A percentile compares a stretch with the other conserved stretches of the same genome.
Evolutionary conservation across 2,797 vertebrate species (phyloP).

Genomic region (Orestias chungarensis): DNA sequence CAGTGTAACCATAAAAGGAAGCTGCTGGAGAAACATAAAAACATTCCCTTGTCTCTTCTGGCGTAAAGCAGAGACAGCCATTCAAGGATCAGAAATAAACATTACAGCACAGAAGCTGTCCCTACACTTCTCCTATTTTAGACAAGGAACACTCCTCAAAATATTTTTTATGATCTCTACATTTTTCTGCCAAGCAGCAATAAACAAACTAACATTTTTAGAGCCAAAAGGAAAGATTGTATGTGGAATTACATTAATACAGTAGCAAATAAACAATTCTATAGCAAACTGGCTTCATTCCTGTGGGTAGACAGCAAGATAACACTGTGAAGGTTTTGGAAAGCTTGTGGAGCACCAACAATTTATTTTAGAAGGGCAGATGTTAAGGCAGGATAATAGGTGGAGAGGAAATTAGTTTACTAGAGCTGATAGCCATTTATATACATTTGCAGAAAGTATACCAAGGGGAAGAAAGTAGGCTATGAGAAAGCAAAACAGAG

Average conservation of each 20-base stretch:
- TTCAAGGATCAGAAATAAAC: background rate
- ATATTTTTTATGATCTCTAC: background rate
- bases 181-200: background rate
- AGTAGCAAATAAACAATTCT: background rate
- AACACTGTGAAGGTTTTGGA: background rate
- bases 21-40: slow-evolving; percentile 27
- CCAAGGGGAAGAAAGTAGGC: background rate
- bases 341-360: background rate
- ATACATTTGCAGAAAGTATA: background rate
- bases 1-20: slow-evolving; percentile 19
- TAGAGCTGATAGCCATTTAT: background rate
- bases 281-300: background rate
- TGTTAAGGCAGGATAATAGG: background rate
- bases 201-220: background rate
- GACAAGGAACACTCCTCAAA: background rate
- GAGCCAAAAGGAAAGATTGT: background rate
- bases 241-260: background rate
- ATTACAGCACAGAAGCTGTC: background rate
- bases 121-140: background rate
- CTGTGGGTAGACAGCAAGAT: background rate
- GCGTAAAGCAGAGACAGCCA: slow-evolving; percentile 3
- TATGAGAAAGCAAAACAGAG: background rate
- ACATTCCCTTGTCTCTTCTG: slow-evolving; percentile 19
- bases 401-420: background rate
- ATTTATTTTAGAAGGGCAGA: background rate